Percentiles rank a stretch among this genome's conserved stretches.
Conservation (phyloP, 2,888 invertebrate genomes). For the Melinopterus prodromus region DNA sequence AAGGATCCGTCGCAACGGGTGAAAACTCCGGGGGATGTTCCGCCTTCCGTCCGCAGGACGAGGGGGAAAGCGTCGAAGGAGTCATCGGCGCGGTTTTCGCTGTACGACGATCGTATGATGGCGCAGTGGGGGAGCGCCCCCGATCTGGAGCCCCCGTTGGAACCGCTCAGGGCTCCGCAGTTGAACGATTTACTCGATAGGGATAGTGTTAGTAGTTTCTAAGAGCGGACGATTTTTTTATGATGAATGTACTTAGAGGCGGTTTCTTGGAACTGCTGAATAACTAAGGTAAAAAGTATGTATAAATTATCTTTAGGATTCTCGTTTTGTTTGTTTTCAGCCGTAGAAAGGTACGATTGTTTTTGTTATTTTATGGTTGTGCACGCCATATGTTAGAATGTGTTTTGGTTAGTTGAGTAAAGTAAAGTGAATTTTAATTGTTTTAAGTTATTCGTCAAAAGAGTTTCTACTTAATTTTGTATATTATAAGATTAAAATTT, state of each 20-base stretch:
- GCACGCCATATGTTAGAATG: too few relatives aligned
- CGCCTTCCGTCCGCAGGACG: constrained; percentile 78
- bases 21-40: constrained; percentile 84
- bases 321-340: too few relatives aligned
- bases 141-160: constrained; percentile 55
- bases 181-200: constrained; percentile 50
- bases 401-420: too few relatives aligned
- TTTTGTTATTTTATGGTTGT: too few relatives aligned
- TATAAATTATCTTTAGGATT: too few relatives aligned
- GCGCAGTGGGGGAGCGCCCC: constrained; percentile 60
- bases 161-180: constrained; percentile 41
- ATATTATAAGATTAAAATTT: too few relatives aligned
- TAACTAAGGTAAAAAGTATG: too few relatives aligned
- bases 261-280: constrained; percentile 47
- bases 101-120: constrained; percentile 93
- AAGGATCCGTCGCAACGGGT: constrained; percentile 80
- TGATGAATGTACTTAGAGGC: constrained; percentile 47
- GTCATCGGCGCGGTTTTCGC: constrained; percentile 70
- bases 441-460: too few relatives aligned
- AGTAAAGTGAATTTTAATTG: too few relatives aligned
- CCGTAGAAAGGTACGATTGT: too few relatives aligned
- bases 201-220: constrained; percentile 62
- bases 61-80: constrained; percentile 72
- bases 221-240: constrained; percentile 46
- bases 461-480: too few relatives aligned